phyloP scores from a whole-genome alignment of 1,140 invertebrate genomes.

The Zaprionus lachaisei region DNA sequence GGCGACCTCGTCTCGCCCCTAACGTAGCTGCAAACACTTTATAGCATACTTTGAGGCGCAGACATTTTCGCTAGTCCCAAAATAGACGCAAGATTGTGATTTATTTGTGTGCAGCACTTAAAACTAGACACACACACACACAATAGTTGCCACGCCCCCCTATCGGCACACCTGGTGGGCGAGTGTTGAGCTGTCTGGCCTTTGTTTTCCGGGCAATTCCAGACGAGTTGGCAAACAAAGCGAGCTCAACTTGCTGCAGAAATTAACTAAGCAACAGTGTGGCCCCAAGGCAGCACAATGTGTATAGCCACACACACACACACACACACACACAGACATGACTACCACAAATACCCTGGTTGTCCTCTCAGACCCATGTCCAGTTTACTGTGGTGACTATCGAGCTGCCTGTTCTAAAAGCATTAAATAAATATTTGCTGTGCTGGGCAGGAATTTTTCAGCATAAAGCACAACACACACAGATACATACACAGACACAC shows the following conservation, averaged over 20 bases:
- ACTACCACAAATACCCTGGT: background rate
- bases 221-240: slow-evolving; percentile 65
- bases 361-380: slow-evolving; percentile 20
- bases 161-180: slow-evolving; percentile 1
- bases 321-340: background rate
- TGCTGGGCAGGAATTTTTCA: slow-evolving; percentile 79
- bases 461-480: slow-evolving; percentile 49
- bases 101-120: slow-evolving; percentile 77
- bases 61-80: slow-evolving; percentile 52
- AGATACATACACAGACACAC: slow-evolving; percentile 19
- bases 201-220: slow-evolving; percentile 58
- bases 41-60: slow-evolving; percentile 71
- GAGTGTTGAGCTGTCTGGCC: slow-evolving; percentile 32
- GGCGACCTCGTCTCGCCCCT: slow-evolving; percentile 42
- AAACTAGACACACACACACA: slow-evolving; percentile 75
- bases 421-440: slow-evolving; percentile 83
- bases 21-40: slow-evolving; percentile 54
- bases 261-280: slow-evolving; percentile 75
- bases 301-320: background rate
- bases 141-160: slow-evolving; percentile 58
- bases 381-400: slow-evolving; percentile 44
- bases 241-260: slow-evolving; percentile 43
- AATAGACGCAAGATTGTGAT: slow-evolving; percentile 62
- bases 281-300: slow-evolving; percentile 25
- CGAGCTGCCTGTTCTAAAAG: slow-evolving; percentile 56